A percentile compares a stretch with the other conserved stretches of the same genome.
phyloP scores from a whole-genome alignment of 2,888 invertebrate genomes.

The Spilarctia lutea region DNA sequence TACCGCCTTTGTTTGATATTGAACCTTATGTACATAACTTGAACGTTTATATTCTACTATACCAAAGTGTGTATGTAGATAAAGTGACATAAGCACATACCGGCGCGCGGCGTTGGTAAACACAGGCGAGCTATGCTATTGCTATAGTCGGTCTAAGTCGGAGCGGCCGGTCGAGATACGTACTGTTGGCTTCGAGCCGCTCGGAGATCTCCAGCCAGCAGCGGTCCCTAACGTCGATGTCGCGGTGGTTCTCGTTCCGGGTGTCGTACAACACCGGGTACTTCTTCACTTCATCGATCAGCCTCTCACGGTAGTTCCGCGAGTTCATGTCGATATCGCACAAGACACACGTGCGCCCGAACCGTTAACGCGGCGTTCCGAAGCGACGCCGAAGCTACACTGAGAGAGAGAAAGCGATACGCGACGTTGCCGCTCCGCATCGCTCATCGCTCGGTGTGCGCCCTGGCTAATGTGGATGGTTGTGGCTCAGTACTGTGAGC shows the following conservation, averaged over 20 bases:
- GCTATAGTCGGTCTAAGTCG: too few relatives aligned
- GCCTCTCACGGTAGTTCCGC: constrained; percentile 67
- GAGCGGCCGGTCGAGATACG: constrained; percentile 20
- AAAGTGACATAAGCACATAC: not conserved
- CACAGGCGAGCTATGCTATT: constrained; percentile 17
- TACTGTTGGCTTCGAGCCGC: constrained; percentile 75
- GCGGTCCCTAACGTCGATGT: constrained; percentile 77
- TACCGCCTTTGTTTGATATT: not conserved
- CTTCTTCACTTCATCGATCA: constrained; percentile 80
- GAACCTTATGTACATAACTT: fast-evolving
- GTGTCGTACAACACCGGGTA: constrained; percentile 81
- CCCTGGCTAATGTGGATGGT: constrained; percentile 64
- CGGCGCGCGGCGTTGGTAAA: not conserved
- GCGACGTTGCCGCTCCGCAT: constrained; percentile 73
- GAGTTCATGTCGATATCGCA: constrained; percentile 54
- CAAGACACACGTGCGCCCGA: constrained; percentile 11
- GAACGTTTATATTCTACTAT: not conserved
- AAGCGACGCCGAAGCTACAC: constrained; percentile 73
- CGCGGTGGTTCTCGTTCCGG: constrained; percentile 76
- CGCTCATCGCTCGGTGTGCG: constrained; percentile 66
- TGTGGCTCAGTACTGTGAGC: not conserved
- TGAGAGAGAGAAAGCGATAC: constrained; percentile 73
- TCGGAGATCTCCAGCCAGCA: constrained; percentile 81
- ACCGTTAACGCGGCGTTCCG: constrained; percentile 60
- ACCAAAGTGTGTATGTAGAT: not conserved